These are phyloP conservation scores for Drosophila nannoptera DNA, from an alignment of 1,140 invertebrate species.

Conservation along the genomic window DNA sequence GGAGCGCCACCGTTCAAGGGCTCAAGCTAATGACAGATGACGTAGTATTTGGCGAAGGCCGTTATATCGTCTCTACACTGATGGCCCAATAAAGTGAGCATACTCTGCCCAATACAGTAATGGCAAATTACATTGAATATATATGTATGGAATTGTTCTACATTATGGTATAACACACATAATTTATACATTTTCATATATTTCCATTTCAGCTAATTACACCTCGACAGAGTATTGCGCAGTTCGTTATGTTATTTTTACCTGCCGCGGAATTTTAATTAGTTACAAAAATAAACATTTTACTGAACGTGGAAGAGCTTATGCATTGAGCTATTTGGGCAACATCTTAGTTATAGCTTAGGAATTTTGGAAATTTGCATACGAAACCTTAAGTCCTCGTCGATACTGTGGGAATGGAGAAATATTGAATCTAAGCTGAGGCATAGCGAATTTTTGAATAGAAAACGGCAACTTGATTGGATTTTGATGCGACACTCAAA, in stretches of 20 bases:
- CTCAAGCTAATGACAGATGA: background rate
- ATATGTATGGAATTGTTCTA: too few species aligned
- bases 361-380: background rate
- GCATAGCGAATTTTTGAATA: background rate
- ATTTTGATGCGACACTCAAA: slow-evolving; percentile 14
- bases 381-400: background rate
- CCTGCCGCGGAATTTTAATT: background rate
- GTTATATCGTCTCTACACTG: background rate
- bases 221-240: background rate
- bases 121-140: background rate
- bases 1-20: background rate
- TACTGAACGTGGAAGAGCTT: background rate
- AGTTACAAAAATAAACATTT: background rate
- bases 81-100: background rate
- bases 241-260: background rate
- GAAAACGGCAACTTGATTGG: background rate
- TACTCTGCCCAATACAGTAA: background rate
- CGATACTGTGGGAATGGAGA: background rate
- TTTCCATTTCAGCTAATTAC: too few species aligned
- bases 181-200: too few species aligned
- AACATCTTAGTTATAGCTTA: background rate
- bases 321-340: background rate
- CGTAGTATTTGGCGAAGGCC: background rate
- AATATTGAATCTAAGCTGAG: background rate
- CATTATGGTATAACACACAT: too few species aligned